Percentiles rank a stretch among this genome's conserved stretches.
These are phyloP conservation scores for Galbula dea DNA, from an alignment of 2,113 vertebrate genomes.

Conservation along the genomic window DNA sequence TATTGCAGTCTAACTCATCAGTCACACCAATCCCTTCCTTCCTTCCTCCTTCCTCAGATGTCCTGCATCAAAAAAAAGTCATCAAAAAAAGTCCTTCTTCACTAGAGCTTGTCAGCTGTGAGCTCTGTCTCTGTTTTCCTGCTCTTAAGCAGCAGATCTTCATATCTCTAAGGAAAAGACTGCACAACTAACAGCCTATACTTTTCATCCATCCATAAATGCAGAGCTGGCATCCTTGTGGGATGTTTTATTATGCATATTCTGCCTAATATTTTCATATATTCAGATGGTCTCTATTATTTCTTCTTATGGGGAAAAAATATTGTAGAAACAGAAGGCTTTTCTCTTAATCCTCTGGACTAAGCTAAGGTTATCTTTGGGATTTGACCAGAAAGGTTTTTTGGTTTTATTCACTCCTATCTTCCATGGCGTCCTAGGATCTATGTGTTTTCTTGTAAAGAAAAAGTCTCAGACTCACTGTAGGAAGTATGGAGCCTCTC, in stretches of 20 bases:
- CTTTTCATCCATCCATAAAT: slow-evolving; percentile 25
- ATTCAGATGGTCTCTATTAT: background rate
- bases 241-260: slow-evolving; percentile 9
- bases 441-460: background rate
- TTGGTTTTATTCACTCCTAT: background rate
- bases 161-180: slow-evolving; percentile 19
- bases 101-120: slow-evolving; percentile 21
- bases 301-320: background rate
- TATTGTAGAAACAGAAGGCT: background rate
- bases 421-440: background rate
- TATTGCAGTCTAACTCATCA: background rate
- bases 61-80: too few species aligned
- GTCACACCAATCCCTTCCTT: background rate
- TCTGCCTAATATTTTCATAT: background rate
- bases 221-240: slow-evolving; percentile 23
- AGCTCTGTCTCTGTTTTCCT: slow-evolving; percentile 3
- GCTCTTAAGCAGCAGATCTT: slow-evolving; percentile 20
- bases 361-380: background rate
- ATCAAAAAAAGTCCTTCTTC: background rate
- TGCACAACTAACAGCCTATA: background rate
- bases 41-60: background rate
- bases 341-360: background rate
- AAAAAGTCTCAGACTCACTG: background rate
- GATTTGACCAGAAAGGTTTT: background rate
- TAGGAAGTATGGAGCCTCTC: background rate